Evolutionary conservation across 1,140 invertebrate genomes (phyloP), one percentile per base, ranked within the genome.

Genomic region (Procambarus clarkii): DNA sequence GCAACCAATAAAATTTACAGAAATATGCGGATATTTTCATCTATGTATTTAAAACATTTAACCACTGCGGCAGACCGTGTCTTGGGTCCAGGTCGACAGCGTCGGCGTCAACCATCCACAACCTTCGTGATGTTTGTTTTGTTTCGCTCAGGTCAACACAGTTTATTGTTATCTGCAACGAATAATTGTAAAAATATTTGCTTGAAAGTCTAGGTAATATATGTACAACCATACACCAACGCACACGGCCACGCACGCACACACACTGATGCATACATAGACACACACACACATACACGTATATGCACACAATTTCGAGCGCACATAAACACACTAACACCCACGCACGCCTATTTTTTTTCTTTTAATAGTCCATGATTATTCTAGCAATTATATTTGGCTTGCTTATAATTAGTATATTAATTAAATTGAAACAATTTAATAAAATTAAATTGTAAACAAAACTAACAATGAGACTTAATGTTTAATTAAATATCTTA

Each of bases 251-350:
- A 64, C 60, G 18, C 15, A 64, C 60, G 18, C 15, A 64, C 60
- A 64, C 18, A 64, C 60, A 64, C 15, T 5, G 4, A 54, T 54
- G 13, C 21, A 46, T 9, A 58, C 18, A 58, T 18, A 64, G 3
- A 76, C 44, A 87, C 8, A 87, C 9, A 87, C 58, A 79, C 44
- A 69, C 24, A 64, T 48, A 87, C 64, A 74, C n/a, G 76, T 15
- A 79, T 21, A 87, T 45, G 45, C 18, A 64, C 74, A 79, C 50
- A 60, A 44, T 34, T 69, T 69, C 8, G 34, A 44, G 44, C 58
- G 69, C 44, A 83, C n/a, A 83, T 69, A 83, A 44, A 60, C 54
- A 83, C 21, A 60, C n/a, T 24, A 44, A 83, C 54, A 60, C n/a
- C n/a, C 9, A 60, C n/a, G 24, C n/a, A 60, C 54, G 64, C n/a